Conservation (phyloP, 1,140 invertebrate genomes). For the Meloidogyne exigua region DNA sequence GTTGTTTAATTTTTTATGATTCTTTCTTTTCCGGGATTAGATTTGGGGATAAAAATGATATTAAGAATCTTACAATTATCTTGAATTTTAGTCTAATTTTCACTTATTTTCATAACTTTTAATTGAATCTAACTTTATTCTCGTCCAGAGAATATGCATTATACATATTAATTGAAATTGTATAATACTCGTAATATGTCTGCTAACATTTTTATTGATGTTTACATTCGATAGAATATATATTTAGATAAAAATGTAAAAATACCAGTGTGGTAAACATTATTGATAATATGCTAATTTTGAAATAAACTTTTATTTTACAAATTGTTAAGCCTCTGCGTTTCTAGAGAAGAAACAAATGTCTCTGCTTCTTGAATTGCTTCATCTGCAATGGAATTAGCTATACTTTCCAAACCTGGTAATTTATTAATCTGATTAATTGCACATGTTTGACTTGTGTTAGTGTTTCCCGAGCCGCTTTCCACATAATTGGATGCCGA, state of each 20-base stretch:
- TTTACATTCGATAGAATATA: not conserved
- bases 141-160: no score
- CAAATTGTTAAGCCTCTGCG: not conserved
- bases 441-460: not conserved
- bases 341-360: slow-evolving; percentile 8
- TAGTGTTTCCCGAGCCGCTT: no score
- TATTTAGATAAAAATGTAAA: not conserved
- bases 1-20: not conserved
- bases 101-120: not conserved
- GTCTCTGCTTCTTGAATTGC: slow-evolving; percentile 17
- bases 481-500: not conserved
- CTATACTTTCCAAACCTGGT: slow-evolving; percentile 25
- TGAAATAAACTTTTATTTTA: not conserved
- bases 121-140: no score
- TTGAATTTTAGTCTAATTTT: not conserved
- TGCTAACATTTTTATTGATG: not conserved
- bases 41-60: no score
- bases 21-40: not conserved
- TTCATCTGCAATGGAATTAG: slow-evolving; percentile 34
- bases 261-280: not conserved
- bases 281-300: slow-evolving; percentile 2
- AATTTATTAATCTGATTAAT: not conserved
- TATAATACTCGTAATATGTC: not conserved
- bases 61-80: no score
- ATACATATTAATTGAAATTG: no score